Evolutionary conservation across 2,797 vertebrate genomes (phyloP).

Genomic region (Kryptolebias ocellatus): DNA sequence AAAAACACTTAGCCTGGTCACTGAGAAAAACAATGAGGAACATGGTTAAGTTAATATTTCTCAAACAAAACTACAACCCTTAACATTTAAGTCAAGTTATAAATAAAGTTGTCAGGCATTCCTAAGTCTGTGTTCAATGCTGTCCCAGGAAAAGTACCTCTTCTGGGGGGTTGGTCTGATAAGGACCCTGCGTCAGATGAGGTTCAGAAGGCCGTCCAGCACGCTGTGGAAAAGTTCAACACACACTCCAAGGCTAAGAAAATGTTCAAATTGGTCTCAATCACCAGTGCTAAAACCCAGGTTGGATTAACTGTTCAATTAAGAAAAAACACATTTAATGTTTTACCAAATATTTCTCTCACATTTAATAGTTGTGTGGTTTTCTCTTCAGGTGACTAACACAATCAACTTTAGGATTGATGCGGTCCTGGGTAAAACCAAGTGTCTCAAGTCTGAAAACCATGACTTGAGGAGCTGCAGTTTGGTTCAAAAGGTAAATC

Average conservation of each 20-base stretch:
- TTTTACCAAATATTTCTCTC: background rate
- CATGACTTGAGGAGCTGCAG: constrained; percentile 51
- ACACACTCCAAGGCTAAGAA: constrained; percentile 42
- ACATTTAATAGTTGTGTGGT: background rate
- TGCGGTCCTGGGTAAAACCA: constrained; percentile 63
- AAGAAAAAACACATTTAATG: background rate
- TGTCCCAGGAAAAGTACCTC: constrained; percentile 23
- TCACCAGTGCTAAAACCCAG: constrained; percentile 53
- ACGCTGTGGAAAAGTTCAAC: constrained; percentile 57
- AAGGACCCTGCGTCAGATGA: constrained; percentile 36
- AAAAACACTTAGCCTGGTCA: too few species aligned
- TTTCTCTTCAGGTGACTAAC: constrained; percentile 57
- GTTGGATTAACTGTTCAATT: constrained; percentile 27
- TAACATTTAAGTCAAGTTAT: too few species aligned
- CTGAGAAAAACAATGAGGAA: too few species aligned
- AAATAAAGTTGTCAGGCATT: background rate
- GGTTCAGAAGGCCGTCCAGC: constrained; percentile 25
- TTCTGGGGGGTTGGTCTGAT: constrained; percentile 57
- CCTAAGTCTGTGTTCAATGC: background rate
- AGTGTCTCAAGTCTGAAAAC: constrained; percentile 62
- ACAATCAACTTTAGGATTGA: constrained; percentile 60
- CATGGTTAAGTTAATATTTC: too few species aligned
- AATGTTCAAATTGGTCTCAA: constrained; percentile 58
- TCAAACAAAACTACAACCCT: too few species aligned
- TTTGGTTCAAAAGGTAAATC: constrained; percentile 56